These are phyloP conservation scores for Silurus aristotelis DNA, from an alignment of 2,797 vertebrate species.

Conservation along the genomic window DNA sequence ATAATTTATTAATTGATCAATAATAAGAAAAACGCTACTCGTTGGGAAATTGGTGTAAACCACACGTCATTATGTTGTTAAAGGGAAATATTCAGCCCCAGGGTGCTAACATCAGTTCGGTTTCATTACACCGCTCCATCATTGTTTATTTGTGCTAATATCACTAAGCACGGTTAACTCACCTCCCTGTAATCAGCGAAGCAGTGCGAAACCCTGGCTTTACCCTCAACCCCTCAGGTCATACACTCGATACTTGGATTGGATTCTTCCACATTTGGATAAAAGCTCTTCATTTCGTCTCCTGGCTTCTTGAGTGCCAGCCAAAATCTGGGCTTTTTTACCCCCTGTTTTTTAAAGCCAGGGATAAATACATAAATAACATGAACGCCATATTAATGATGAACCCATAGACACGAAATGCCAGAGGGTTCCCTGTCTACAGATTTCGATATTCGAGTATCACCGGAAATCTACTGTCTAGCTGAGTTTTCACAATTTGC, in stretches of 20 bases:
- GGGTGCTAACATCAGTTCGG: background rate
- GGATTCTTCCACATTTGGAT: background rate
- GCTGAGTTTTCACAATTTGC: background rate
- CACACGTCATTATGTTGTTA: no score
- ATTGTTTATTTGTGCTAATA: background rate
- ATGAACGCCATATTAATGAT: background rate
- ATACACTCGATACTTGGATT: background rate
- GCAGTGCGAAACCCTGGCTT: background rate
- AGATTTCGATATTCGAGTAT: background rate
- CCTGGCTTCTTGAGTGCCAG: background rate
- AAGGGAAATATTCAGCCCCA: background rate
- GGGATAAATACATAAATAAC: background rate
- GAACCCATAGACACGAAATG: background rate
- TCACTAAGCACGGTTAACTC: background rate
- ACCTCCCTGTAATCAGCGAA: background rate
- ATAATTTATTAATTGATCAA: no score
- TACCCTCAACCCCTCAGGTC: constrained; percentile 1
- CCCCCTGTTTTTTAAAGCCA: background rate
- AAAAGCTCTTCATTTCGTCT: background rate
- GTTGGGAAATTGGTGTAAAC: background rate
- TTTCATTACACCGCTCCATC: background rate
- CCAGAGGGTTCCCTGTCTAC: background rate
- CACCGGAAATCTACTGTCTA: background rate
- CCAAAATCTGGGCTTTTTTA: background rate
- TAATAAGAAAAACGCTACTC: no score